Base-by-base conservation (phyloP, 1,140 invertebrate species). In the Diorhabda sublineata region DNA sequence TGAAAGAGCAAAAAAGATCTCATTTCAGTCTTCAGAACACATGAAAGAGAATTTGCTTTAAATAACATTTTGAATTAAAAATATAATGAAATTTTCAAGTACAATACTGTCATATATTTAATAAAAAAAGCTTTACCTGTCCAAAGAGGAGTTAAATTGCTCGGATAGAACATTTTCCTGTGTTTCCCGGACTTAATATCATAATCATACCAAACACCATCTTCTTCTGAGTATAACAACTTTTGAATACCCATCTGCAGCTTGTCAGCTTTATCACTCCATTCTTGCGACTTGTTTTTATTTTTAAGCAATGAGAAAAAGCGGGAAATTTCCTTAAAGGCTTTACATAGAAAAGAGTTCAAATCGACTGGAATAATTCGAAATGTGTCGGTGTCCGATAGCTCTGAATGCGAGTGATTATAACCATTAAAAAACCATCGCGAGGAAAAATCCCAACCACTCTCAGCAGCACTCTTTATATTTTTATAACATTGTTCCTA, bases 381-480 rank as follows among this genome's bases (percentile, higher is more conserved):
- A 5, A 85, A 84, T 0, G 89, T 89, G 5, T 87, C 82, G 2
- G 89, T 84, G 68, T 87, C 81, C 0, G 82, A 78, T 45, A 90
- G 77, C 66, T 85, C 85, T 7, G 84, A 84, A 2, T 80, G 73
- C 9, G 81, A 79, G 11, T 78, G 80, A 8, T 83, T 83, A 41
- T 83, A 72, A 43, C 82, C 72, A 9, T 83, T 82, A 45, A 90
- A 85, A 72, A 91, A 90, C 94, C 94, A 96, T 44, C 93, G 84
- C 2, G 87, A 86, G 0, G 91, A 92, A 78, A 94, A 96, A 79
- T 96, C 93, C 92, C 93, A 95, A 3, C 93, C 93, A 73, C 89
- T 92, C 78, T 95, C 93, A 0, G 92, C 92, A 1, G 88, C 92
- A 11, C 91, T 89, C 75, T 91, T 91, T 45, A 94, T 77, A 73